Evolutionary conservation across 2,113 vertebrate genomes (phyloP), one percentile per base, ranked within the genome.

Genomic region (Seriola rivoliana): DNA sequence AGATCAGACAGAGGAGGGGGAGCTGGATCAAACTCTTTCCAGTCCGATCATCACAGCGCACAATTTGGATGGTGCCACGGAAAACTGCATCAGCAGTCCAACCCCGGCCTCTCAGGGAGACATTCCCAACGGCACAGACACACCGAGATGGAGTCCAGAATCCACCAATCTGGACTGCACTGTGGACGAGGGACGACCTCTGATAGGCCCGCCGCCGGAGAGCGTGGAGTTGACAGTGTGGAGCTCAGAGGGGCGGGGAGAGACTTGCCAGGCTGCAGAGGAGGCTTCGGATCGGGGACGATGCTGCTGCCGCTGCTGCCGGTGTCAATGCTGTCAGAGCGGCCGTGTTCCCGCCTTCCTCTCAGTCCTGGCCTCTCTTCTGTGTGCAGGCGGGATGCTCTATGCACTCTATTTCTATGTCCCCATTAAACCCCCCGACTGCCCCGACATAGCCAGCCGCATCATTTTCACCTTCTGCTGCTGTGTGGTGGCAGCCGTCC

Each of bases 341-440:
- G 89, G 91, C 25, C 86, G 92, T 6, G 83, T 94, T 25, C 93
- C 90, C 0, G 95, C 94, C 5, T 74, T 94, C 73, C 63, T 91
- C 50, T 95, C 94, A 0, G 89, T 88, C 48, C 78, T 95, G 72
- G 90, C 93, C 6, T 93, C 95, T 23, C 84, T 96, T 12, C 87
- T 96, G 19, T 88, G 93, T 6, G 86, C 92, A 0, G 89, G 91
- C 0, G 93, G 93, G 76, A 78, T 95, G 60, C 80, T 96, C 83
- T 95, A 95, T 58, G 93, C 85, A 44, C 89, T 94, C 81, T 94
- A 95, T 84, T 89, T 92, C 84, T 90, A 93, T 13, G 88, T 95
- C 48, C 95, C 94, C 40, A 74, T 95, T 4, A 90, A 89, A 62
- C 87, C 89, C 8, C 95, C 94, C 0, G 72, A 90, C 71, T 93